A percentile compares a stretch with the other conserved stretches of the same genome.
Evolutionary conservation across 2,797 vertebrate species (phyloP).

Genomic region (Remorina albescens): DNA sequence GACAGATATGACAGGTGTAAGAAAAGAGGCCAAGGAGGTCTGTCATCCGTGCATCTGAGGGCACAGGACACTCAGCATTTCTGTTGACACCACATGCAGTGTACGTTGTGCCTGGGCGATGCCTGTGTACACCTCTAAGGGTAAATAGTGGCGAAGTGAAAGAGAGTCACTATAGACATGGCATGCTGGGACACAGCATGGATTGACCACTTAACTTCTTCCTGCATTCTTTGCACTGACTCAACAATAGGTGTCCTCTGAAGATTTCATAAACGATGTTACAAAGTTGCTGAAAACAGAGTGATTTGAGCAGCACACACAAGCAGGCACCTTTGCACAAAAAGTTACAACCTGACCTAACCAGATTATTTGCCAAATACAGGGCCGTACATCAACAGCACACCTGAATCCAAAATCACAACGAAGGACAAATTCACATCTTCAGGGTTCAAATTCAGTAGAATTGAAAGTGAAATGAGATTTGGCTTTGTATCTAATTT

Average conservation of each 20-base stretch:
- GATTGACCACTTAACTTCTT: not conserved
- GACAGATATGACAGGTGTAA: slow-evolving; percentile 7
- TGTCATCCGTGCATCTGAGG: slow-evolving; percentile 41
- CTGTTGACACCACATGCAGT: slow-evolving; percentile 72
- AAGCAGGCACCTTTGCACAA: not conserved
- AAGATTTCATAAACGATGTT: not conserved
- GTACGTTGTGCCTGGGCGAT: slow-evolving; percentile 53
- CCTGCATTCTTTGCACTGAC: not conserved
- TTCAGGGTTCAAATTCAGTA: not conserved
- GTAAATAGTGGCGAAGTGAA: slow-evolving; percentile 67
- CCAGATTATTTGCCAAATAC: not conserved
- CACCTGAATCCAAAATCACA: not conserved
- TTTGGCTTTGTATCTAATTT: too few species aligned
- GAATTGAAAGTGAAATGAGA: not conserved
- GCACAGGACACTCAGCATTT: slow-evolving; percentile 27
- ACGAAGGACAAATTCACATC: not conserved
- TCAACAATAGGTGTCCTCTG: slow-evolving; percentile 2
- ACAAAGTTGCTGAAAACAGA: not conserved
- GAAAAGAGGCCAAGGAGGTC: slow-evolving; percentile 28
- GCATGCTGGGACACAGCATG: not conserved
- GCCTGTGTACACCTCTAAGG: slow-evolving; percentile 54
- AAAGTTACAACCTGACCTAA: not conserved
- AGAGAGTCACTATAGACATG: not conserved
- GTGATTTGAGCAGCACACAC: not conserved
- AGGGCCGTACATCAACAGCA: not conserved